phyloP scores from a whole-genome alignment of 2,888 invertebrate species.

The Agonopterix alstromeriana region DNA sequence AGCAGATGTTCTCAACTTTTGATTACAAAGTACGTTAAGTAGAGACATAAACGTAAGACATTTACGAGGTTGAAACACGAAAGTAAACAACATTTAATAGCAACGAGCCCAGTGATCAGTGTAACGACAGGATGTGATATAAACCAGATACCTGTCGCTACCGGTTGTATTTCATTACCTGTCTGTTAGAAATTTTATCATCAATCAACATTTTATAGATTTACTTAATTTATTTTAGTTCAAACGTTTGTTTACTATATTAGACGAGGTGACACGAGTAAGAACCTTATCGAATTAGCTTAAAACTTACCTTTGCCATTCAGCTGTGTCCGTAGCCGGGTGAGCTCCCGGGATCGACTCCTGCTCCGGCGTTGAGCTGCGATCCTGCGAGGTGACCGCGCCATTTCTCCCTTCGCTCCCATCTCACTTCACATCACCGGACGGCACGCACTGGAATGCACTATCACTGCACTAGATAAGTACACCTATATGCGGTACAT shows the following conservation, averaged over 20 bases:
- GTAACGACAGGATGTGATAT: too few species aligned
- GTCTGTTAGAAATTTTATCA: neutral
- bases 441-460: constrained; percentile 5
- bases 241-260: too few species aligned
- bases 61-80: too few species aligned
- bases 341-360: constrained; percentile 55
- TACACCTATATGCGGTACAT: constrained; percentile 6
- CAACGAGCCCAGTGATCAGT: too few species aligned
- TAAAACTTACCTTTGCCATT: constrained; percentile 52
- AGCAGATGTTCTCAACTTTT: too few species aligned
- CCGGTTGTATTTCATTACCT: too few species aligned
- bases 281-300: neutral
- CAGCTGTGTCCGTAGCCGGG: constrained; percentile 53
- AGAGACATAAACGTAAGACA: too few species aligned
- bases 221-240: too few species aligned
- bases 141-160: too few species aligned
- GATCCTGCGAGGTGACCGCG: constrained; percentile 60
- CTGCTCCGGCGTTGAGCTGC: constrained; percentile 50
- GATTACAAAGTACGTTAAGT: too few species aligned
- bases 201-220: neutral
- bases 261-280: too few species aligned
- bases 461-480: constrained; percentile 16
- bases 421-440: constrained; percentile 15
- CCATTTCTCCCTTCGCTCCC: constrained; percentile 35
- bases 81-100: too few species aligned